Conservation (phyloP, 2,113 vertebrate species). For the Stomatorhinus ivindoensis region DNA sequence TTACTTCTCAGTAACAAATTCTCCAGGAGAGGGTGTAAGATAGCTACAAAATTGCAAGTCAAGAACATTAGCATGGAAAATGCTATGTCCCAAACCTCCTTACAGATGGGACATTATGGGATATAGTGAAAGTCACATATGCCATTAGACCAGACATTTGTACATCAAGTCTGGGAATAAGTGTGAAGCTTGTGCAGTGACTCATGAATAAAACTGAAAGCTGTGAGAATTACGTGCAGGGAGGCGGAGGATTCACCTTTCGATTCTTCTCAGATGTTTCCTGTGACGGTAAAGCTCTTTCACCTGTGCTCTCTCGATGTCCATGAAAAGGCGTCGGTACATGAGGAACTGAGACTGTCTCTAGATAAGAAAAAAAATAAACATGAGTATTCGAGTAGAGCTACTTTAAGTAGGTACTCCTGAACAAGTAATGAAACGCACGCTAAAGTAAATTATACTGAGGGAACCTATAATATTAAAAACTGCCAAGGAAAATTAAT, state of each 20-base stretch:
- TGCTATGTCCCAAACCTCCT: neutral
- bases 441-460: neutral
- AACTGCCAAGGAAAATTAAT: neutral
- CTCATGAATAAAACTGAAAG: neutral
- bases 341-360: constrained; percentile 68
- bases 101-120: neutral
- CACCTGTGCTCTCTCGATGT: constrained; percentile 69
- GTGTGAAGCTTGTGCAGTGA: neutral
- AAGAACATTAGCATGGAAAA: neutral
- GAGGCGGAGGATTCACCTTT: constrained; percentile 46
- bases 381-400: neutral
- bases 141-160: neutral
- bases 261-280: constrained; percentile 63
- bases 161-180: neutral
- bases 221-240: neutral
- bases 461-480: neutral
- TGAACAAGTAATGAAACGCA: neutral
- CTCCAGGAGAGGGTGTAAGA: neutral
- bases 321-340: constrained; percentile 74
- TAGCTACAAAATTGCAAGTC: neutral
- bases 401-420: neutral
- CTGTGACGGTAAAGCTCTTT: constrained; percentile 65
- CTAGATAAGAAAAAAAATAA: constrained; percentile 41
- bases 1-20: neutral
- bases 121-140: neutral